These are phyloP conservation scores for Seira sanloemensis DNA, from an alignment of 2,888 invertebrate species.

Conservation along the genomic window DNA sequence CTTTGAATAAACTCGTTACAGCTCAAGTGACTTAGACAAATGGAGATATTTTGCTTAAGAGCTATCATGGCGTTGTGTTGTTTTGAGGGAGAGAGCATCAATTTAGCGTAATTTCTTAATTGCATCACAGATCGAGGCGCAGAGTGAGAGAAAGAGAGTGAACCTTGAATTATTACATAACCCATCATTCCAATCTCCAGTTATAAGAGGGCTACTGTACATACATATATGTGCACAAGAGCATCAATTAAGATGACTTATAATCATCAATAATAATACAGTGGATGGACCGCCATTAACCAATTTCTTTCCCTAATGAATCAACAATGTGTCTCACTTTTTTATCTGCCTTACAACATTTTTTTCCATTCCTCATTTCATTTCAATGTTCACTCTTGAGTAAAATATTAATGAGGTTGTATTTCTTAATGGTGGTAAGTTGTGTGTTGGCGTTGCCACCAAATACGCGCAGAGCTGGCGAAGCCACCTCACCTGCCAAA, in stretches of 20 bases:
- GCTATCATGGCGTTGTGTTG: too few relatives aligned
- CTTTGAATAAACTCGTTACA: constrained; percentile 26
- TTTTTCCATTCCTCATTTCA: background rate
- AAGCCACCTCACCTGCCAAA: constrained; percentile 49
- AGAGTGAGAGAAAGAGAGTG: too few relatives aligned
- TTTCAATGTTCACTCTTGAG: constrained; percentile 3
- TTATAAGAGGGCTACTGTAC: too few relatives aligned
- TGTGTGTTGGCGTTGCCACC: constrained; percentile 39
- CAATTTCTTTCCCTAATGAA: background rate
- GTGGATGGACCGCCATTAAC: background rate
- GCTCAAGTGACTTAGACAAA: constrained; percentile 23
- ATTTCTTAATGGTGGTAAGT: background rate
- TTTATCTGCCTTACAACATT: background rate
- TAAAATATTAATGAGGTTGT: constrained; percentile 53
- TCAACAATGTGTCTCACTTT: background rate
- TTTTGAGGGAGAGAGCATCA: background rate
- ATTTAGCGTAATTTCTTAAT: constrained; percentile 31
- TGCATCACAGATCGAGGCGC: constrained; percentile 36
- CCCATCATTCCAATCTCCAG: constrained; percentile 17
- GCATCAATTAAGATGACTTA: constrained; percentile 9
- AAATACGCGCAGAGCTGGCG: too few relatives aligned
- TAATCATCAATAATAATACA: constrained; percentile 18
- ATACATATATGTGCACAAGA: background rate
- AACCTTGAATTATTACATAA: constrained; percentile 19
- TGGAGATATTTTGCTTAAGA: constrained; percentile 9